Conservation (phyloP, 1,140 invertebrate species). For the Geopemphigus sp. region DNA sequence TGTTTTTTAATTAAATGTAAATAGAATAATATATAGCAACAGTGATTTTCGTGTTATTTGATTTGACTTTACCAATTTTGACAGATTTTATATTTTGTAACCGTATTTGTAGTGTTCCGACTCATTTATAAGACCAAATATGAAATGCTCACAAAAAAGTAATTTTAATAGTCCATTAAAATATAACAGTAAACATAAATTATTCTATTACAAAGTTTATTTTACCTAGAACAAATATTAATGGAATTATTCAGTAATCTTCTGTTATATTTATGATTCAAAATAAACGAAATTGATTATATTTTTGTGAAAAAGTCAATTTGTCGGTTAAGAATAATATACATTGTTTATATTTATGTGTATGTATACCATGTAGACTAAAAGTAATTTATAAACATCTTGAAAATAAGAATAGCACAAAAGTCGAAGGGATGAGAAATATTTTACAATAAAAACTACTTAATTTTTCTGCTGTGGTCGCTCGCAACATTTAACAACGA, state of each 20-base stretch:
- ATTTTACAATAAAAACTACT: not conserved
- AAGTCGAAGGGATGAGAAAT: not conserved
- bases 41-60: too few species aligned
- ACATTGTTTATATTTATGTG: not conserved
- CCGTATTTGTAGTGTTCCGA: too few species aligned
- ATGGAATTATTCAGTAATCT: slow-evolving; percentile 9
- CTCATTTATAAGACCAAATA: not conserved
- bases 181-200: not conserved
- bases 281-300: not conserved
- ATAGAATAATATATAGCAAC: too few species aligned
- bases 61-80: too few species aligned
- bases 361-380: not conserved
- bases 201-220: not conserved
- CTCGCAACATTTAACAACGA: not conserved
- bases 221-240: not conserved
- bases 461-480: not conserved
- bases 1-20: too few species aligned
- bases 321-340: not conserved
- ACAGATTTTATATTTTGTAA: too few species aligned
- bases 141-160: not conserved
- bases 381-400: not conserved
- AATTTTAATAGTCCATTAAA: not conserved
- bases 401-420: not conserved
- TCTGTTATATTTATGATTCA: not conserved
- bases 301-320: not conserved